phyloP scores from a whole-genome alignment of 2,888 invertebrate species.

The Sepiola atlantica region DNA sequence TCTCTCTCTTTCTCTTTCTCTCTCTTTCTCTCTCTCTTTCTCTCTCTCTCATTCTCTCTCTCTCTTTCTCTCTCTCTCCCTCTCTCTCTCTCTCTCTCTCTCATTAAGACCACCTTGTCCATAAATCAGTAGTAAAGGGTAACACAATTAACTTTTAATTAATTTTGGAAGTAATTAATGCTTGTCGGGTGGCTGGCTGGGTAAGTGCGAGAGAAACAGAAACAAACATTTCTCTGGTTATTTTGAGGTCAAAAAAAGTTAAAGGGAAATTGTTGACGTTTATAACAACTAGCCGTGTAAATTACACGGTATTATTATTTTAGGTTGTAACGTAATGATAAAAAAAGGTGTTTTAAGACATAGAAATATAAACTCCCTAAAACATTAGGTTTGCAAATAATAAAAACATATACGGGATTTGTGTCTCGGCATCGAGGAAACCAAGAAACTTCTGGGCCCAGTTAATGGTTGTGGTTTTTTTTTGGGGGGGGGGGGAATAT shows the following conservation, averaged over 20 bases:
- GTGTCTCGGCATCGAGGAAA: too few relatives aligned
- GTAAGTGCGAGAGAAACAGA: background rate
- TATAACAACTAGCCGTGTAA: background rate
- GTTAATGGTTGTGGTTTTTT: too few relatives aligned
- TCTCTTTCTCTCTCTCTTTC: background rate
- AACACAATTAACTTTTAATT: background rate
- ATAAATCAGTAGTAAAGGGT: background rate
- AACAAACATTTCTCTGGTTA: background rate
- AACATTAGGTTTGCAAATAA: too few relatives aligned
- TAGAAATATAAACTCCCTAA: too few relatives aligned
- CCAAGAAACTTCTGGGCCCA: too few relatives aligned
- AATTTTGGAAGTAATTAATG: background rate
- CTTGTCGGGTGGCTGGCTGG: background rate
- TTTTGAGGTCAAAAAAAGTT: background rate
- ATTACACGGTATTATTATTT: too few relatives aligned
- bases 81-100: background rate
- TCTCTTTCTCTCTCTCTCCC: background rate
- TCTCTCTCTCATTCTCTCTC: background rate
- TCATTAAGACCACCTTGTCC: background rate
- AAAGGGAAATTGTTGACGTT: background rate
- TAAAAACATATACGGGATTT: too few relatives aligned
- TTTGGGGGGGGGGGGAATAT: too few relatives aligned
- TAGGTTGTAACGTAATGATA: too few relatives aligned
- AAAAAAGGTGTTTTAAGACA: too few relatives aligned
- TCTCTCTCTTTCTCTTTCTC: background rate